phyloP scores from a whole-genome alignment of 2,888 invertebrate species.

The Drosophila borealis region DNA sequence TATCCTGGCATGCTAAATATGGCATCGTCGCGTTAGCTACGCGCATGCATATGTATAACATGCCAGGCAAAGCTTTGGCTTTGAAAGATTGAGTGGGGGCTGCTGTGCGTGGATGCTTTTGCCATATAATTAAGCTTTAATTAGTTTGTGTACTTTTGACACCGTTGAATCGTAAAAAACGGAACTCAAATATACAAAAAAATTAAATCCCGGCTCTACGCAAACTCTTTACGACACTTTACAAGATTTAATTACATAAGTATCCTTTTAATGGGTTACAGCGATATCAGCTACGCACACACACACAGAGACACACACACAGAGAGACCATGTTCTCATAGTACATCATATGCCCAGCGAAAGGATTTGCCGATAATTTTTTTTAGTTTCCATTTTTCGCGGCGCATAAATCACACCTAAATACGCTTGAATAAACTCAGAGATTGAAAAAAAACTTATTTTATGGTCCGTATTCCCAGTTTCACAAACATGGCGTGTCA shows the following conservation, averaged over 20 bases:
- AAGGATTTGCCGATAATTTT: conserved; percentile 1
- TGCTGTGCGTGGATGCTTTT: conserved; percentile 2
- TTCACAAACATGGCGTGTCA: background rate
- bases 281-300: background rate
- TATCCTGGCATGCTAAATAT: background rate
- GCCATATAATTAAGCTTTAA: conserved; percentile 40
- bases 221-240: conserved; percentile 13
- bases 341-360: background rate
- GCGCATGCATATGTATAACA: conserved; percentile 1
- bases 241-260: conserved; percentile 40
- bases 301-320: background rate
- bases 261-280: conserved; percentile 30
- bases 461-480: background rate
- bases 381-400: background rate
- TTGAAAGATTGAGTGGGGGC: background rate
- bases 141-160: conserved; percentile 47
- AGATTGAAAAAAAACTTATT: conserved; percentile 3
- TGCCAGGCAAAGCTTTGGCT: background rate
- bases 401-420: background rate
- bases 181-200: background rate
- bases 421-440: conserved; percentile 12
- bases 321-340: no score
- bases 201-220: background rate
- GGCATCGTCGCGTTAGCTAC: background rate
- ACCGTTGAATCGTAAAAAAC: conserved; percentile 33